Conservation (phyloP, 2,113 vertebrate genomes). For the Ailurus styani region DNA sequence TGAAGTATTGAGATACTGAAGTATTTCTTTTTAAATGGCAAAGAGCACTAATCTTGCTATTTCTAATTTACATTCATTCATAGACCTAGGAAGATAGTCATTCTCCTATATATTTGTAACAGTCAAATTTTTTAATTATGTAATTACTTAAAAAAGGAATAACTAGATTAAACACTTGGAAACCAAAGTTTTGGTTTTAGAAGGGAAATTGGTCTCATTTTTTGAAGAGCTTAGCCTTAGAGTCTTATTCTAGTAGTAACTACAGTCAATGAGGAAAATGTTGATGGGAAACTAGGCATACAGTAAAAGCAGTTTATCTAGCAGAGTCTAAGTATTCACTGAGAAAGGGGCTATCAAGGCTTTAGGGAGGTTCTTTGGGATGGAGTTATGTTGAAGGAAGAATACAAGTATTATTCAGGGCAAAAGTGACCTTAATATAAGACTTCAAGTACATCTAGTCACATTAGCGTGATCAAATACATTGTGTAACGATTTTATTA, state of each 20-base stretch:
- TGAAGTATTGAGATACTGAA: neutral
- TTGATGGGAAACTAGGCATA: neutral
- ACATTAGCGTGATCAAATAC: neutral
- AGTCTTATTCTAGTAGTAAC: neutral
- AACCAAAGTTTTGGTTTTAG: neutral
- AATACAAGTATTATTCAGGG: neutral
- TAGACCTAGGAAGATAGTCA: neutral
- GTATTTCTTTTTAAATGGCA: neutral
- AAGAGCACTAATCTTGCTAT: neutral
- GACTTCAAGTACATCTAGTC: neutral
- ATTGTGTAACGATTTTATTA: neutral
- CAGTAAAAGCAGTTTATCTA: accelerated
- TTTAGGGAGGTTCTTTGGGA: neutral
- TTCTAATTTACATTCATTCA: neutral
- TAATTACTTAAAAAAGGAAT: neutral
- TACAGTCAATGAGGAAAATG: neutral
- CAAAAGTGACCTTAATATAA: neutral
- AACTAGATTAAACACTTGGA: neutral
- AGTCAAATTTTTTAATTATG: neutral
- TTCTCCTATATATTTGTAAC: neutral
- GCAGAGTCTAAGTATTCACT: neutral
- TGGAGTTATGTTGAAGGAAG: neutral
- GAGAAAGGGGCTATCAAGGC: neutral
- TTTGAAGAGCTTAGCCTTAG: neutral
- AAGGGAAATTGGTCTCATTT: neutral